A percentile compares a stretch with the other conserved stretches of the same genome.
Conservation (phyloP, 2,113 vertebrate species). For the Prochilodus magdalenae region DNA sequence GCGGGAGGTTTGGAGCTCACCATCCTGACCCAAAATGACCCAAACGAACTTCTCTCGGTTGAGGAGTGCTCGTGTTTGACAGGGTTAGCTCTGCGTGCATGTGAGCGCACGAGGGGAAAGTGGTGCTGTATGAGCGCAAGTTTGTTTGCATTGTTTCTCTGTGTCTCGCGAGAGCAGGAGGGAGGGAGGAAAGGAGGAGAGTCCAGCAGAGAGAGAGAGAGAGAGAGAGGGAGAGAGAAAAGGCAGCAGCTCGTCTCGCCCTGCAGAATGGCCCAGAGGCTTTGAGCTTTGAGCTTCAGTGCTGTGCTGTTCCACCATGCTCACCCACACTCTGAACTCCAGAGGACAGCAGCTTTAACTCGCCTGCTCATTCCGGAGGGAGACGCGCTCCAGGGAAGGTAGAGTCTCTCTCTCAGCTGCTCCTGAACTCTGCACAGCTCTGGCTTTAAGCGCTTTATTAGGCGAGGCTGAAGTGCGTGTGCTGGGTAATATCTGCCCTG, state of each 20-base stretch:
- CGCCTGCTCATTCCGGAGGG: not conserved
- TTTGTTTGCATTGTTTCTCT: slow-evolving; percentile 38
- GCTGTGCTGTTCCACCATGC: slow-evolving; percentile 61
- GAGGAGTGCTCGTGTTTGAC: not conserved
- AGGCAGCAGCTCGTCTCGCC: slow-evolving; percentile 62
- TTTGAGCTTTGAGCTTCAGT: slow-evolving; percentile 59
- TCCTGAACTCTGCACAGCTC: not conserved
- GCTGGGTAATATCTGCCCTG: not conserved
- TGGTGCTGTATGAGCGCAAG: not conserved
- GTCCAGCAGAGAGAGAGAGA: slow-evolving; percentile 54
- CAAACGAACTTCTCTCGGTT: not conserved
- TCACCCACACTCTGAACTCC: slow-evolving; percentile 5
- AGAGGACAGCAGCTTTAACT: not conserved
- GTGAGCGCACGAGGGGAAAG: not conserved
- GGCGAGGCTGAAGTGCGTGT: not conserved
- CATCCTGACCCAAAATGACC: too few species aligned
- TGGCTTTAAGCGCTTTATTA: not conserved
- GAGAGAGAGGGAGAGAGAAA: slow-evolving; percentile 51
- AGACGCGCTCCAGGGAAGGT: not conserved
- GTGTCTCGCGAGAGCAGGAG: slow-evolving; percentile 75
- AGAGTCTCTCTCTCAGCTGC: not conserved
- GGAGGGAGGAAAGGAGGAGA: slow-evolving; percentile 71
- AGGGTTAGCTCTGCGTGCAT: not conserved
- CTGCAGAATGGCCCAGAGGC: slow-evolving; percentile 70
- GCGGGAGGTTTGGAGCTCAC: not conserved